Evolutionary conservation across 2,113 vertebrate genomes (phyloP), one percentile per base, ranked within the genome.

Genomic region (Mixornis gularis): DNA sequence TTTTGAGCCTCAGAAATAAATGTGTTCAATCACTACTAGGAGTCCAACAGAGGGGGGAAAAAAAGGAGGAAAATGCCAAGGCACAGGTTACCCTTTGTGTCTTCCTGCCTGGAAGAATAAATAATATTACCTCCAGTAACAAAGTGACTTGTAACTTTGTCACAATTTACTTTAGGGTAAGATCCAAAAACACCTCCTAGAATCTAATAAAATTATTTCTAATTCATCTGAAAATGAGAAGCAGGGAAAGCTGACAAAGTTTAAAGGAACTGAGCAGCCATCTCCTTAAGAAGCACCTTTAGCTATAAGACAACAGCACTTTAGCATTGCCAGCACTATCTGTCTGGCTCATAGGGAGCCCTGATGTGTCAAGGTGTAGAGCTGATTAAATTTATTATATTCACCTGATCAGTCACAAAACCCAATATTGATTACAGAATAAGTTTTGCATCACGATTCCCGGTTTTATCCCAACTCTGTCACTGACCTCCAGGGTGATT

Each of bases 1-100:
- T 87, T 94, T 93, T 93, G 81, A 89, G 51, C 30, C 78, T 52
- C 71, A 82, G 64, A 95, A 96, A 94, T 92, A 79, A 82, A 82
- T 10, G 66, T 85, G 66, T 77, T 95, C 92, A 95, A 93, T 93
- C 96, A 94, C 56, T 87, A 59, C 21, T 26, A 78, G 71, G 55
- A 52, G 22, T 82, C 84, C 89, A 91, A 65, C 82, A 85, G 84
- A 78, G 83, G 71, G 32, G 18, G 7, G 15, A 0, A 3, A 12
- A 85, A 78, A 89, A 38, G 17, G 22, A 84, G 46, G 27, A 81
- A 83, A 92, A 79, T 22, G 29, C 36, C 21, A 62, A 93, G 79
- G 40, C 43, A 48, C 24, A 85, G 19, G 16, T 90, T 52, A 44
- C 30, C 38, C 41, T 79, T 81, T 59, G 11, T 27, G 34, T 87